These are phyloP conservation scores for Alloscopus bannaensis DNA, from an alignment of 2,888 invertebrate species.

Conservation along the genomic window DNA sequence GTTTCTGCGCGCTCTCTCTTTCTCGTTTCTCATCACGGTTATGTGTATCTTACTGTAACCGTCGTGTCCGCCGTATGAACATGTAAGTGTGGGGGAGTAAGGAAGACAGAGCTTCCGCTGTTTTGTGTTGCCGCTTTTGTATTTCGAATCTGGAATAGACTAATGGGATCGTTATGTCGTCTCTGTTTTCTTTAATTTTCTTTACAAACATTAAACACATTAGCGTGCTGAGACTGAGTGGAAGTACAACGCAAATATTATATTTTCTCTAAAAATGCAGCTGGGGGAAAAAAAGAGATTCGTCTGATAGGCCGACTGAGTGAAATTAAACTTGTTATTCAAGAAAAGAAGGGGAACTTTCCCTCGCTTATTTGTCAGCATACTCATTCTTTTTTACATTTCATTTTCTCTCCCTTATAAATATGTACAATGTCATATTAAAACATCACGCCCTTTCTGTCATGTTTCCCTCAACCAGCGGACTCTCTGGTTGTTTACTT, in stretches of 20 bases:
- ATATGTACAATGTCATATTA: slow-evolving; percentile 21
- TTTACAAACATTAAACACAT: slow-evolving; percentile 31
- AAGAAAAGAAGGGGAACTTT: neutral
- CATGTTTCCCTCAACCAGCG: slow-evolving; percentile 16
- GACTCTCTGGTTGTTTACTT: no score
- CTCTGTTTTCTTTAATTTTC: slow-evolving; percentile 28
- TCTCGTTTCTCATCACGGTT: no score
- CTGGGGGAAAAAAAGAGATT: neutral
- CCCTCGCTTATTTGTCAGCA: slow-evolving; percentile 15
- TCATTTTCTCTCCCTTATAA: slow-evolving; percentile 2
- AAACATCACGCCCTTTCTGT: slow-evolving; percentile 30
- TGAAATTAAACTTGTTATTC: slow-evolving; percentile 14
- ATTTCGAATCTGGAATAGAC: slow-evolving; percentile 2
- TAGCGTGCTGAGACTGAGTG: neutral
- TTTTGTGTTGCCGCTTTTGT: neutral
- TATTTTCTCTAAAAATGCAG: neutral
- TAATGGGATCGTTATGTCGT: slow-evolving; percentile 26
- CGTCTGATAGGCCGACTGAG: neutral
- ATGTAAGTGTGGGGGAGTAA: no score
- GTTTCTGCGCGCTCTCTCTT: neutral
- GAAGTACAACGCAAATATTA: neutral
- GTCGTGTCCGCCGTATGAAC: no score
- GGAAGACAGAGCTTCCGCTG: neutral
- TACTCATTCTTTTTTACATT: neutral
- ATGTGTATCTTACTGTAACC: neutral